Evolutionary conservation across 2,888 invertebrate species (phyloP).

Genomic region (Steinernema scapterisci): DNA sequence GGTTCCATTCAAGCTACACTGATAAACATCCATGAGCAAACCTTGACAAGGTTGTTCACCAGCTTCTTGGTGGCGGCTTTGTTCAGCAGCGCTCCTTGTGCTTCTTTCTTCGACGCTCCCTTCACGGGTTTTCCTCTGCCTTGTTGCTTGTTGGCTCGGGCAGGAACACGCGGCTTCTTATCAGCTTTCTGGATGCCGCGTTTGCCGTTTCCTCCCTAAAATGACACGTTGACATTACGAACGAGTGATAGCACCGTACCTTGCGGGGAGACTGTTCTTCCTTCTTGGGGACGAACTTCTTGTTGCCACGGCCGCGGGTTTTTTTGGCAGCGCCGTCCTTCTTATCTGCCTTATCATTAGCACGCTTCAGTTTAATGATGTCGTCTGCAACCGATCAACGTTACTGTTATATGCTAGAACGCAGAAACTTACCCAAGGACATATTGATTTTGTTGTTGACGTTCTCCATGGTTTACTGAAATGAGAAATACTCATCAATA

Average conservation of each 20-base stretch:
- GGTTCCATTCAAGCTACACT: neutral
- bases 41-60: conserved; percentile 48
- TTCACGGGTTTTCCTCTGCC: neutral
- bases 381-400: conserved; percentile 43
- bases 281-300: conserved; percentile 15
- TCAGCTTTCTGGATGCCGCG: neutral
- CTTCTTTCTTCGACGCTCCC: neutral
- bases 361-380: conserved; percentile 47
- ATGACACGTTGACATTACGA: neutral
- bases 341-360: conserved; percentile 28
- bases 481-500: conserved; percentile 14
- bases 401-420: neutral
- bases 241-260: neutral
- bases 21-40: neutral
- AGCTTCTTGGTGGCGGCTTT: conserved; percentile 42
- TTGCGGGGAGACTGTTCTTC: neutral
- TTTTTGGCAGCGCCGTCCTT: conserved; percentile 30
- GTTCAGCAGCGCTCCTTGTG: neutral
- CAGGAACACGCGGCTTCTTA: neutral
- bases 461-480: conserved; percentile 39
- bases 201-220: neutral
- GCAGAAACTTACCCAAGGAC: conserved; percentile 42
- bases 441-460: conserved; percentile 43
- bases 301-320: conserved; percentile 3
- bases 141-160: neutral